phyloP scores from a whole-genome alignment of 2,888 invertebrate genomes.

The Parnassius smintheus region DNA sequence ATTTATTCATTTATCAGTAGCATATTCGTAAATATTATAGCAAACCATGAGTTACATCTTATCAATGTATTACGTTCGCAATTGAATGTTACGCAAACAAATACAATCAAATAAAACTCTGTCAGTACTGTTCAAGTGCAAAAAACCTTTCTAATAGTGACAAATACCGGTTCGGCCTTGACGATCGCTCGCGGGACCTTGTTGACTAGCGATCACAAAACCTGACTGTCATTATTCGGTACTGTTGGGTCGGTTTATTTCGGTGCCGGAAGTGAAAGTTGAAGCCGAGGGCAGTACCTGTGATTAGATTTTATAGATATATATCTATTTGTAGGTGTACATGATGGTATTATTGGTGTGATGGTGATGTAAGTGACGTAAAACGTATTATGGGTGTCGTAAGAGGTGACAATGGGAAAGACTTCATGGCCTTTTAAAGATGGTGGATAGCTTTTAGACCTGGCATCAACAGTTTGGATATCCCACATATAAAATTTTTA shows the following conservation, averaged over 20 bases:
- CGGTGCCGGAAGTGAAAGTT: slow-evolving; percentile 33
- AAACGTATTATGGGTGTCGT: not conserved
- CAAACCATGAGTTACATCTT: no score
- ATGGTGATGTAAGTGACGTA: not conserved
- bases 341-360: no score
- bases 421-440: no score
- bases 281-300: slow-evolving; percentile 6
- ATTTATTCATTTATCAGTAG: no score
- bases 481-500: no score
- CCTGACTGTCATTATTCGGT: slow-evolving; percentile 1
- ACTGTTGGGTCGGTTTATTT: slow-evolving; percentile 21
- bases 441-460: no score
- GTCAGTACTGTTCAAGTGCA: slow-evolving; percentile 2
- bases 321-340: not conserved
- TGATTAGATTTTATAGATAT: slow-evolving; percentile 3
- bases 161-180: slow-evolving; percentile 16
- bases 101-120: no score
- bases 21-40: no score
- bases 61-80: no score
- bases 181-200: slow-evolving; percentile 14
- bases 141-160: slow-evolving; percentile 24
- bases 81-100: no score
- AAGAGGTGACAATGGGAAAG: no score
- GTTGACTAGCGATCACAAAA: slow-evolving; percentile 9
- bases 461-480: no score